phyloP scores from a whole-genome alignment of 2,888 invertebrate species.

The Hydropsyche betteni region DNA sequence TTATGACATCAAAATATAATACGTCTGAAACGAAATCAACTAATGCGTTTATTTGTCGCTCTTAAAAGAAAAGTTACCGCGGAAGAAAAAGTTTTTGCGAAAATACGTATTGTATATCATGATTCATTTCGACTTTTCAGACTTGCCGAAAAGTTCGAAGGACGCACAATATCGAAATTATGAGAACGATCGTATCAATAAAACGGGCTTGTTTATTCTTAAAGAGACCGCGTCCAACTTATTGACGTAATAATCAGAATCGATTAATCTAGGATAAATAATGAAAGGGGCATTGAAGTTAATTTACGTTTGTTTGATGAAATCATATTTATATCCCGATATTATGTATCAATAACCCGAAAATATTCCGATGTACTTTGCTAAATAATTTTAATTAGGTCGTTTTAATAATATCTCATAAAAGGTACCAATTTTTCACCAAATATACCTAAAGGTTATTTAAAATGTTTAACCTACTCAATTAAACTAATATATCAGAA shows the following conservation, averaged over 20 bases:
- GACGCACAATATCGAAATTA: slow-evolving; percentile 1
- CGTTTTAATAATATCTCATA: no score
- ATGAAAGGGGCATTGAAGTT: no score
- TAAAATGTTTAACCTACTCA: no score
- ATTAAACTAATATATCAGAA: no score
- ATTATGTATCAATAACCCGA: no score
- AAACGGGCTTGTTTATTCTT: slow-evolving; percentile 6
- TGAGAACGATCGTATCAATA: slow-evolving; percentile 13
- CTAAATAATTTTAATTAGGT: no score
- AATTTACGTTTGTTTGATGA: no score
- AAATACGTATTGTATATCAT: slow-evolving; percentile 30
- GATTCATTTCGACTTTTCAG: slow-evolving; percentile 29
- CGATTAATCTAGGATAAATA: background rate
- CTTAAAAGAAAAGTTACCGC: slow-evolving; percentile 24
- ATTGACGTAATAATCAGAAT: background rate
- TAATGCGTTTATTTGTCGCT: slow-evolving; percentile 1
- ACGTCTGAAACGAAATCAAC: slow-evolving; percentile 1
- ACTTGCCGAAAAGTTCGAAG: slow-evolving; percentile 6
- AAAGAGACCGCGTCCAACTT: background rate
- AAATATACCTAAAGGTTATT: no score
- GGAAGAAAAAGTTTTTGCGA: slow-evolving; percentile 6
- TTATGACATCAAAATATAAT: no score
- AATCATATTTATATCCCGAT: no score
- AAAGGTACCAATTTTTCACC: no score
- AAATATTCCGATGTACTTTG: no score